Evolutionary conservation across 1,140 invertebrate genomes (phyloP), one percentile per base, ranked within the genome.

Genomic region (Ganaspis sp.): DNA sequence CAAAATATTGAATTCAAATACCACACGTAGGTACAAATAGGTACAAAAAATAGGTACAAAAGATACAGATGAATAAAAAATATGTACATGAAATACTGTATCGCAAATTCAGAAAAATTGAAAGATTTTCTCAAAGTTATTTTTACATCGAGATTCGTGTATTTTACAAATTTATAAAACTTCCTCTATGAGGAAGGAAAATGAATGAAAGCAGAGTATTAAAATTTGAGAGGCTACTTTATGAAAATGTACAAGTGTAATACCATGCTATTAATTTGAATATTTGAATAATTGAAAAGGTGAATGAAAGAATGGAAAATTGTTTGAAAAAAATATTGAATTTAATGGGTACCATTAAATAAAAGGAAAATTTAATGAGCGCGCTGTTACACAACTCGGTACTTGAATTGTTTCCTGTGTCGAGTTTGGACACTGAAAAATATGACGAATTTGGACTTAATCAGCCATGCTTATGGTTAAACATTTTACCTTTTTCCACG

Each of bases 401-500:
- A 34, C 29, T 34, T n/a, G n/a, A 6, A 23, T 64, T 11, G 19
- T 29, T 64, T 64, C 21, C 12, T 23, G 70, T 40, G 40, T 1
- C n/a, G 42, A 42, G 73, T 72, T 74, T 69, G 74, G 21, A 70
- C 21, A 49, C 71, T 76, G 70, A 72, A 71, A 23, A 70, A 70
- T 15, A 29, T 38, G 21, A 21, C 45, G 45, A 17, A 49, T 17
- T 49, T 21, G 54, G 72, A 74, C 73, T 76, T 69, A 34, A 72
- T 11, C 17, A 78, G 70, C 37, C 79, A 81, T 83, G 80, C 76
- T 78, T 75, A 69, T 80, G 75, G 70, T 69, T 72, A 74, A 82
- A 82, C 78, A 77, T 76, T 49, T 86, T 86, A 86, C 84, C 83
- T 86, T 84, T 58, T 71, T 86, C 80, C 84, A 84, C 75, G 80